phyloP scores from a whole-genome alignment of 37 sponge, comb jelly and placozoan species.

The Axinella damicornis region DNA sequence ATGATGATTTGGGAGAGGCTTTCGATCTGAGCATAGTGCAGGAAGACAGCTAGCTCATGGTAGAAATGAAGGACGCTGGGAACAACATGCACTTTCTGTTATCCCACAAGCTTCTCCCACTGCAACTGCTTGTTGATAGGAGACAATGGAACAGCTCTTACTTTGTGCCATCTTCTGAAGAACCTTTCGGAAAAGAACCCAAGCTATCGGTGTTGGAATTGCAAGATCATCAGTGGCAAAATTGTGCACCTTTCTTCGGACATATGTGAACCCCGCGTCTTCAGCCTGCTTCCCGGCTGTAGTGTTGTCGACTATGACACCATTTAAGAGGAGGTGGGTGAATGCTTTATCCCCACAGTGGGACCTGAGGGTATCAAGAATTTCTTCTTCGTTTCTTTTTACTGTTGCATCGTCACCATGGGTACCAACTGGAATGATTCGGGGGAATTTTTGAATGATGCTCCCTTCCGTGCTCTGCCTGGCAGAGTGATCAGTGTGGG shows the following conservation, averaged over 20 bases:
- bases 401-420: constrained; percentile 43
- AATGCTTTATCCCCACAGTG: constrained; percentile 32
- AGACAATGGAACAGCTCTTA: constrained; percentile 8
- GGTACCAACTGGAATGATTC: constrained; percentile 48
- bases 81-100: constrained; percentile 7
- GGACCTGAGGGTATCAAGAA: neutral
- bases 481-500: too few species aligned
- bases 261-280: constrained; percentile 24
- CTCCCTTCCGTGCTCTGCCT: neutral
- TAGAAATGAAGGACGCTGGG: constrained; percentile 60
- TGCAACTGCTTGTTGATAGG: neutral
- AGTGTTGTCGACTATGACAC: constrained; percentile 56
- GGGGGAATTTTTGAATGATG: constrained; percentile 8
- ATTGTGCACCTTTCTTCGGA: constrained; percentile 5
- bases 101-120: constrained; percentile 39
- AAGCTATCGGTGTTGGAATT: constrained; percentile 44
- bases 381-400: neutral
- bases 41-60: constrained; percentile 63
- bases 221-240: constrained; percentile 36
- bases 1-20: constrained; percentile 24
- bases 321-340: neutral
- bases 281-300: constrained; percentile 52
- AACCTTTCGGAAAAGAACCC: constrained; percentile 59
- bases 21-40: constrained; percentile 38
- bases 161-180: constrained; percentile 21